These are phyloP conservation scores for Nothoprocta perdicaria DNA, from an alignment of 2,113 vertebrate species.

Conservation along the genomic window DNA sequence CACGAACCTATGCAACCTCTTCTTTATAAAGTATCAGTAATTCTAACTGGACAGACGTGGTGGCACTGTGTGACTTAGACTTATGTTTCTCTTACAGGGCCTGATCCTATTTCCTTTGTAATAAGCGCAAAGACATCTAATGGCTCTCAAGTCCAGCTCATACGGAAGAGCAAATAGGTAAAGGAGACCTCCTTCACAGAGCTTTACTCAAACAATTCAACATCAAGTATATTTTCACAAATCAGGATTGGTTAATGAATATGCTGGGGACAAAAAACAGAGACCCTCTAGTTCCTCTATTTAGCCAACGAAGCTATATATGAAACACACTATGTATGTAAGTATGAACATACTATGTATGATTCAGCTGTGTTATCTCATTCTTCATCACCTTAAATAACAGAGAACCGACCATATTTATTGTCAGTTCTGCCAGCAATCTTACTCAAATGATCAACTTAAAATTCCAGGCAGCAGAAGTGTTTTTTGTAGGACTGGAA, in stretches of 20 bases:
- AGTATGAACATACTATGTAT: neutral
- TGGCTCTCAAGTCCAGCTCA: neutral
- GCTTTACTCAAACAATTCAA: neutral
- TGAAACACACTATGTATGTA: no score
- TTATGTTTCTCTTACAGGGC: neutral
- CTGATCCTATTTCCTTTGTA: neutral
- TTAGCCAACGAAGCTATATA: neutral
- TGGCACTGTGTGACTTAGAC: neutral
- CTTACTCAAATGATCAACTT: neutral
- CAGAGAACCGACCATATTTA: neutral
- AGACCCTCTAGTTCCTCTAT: rapidly evolving
- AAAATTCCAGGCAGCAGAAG: neutral
- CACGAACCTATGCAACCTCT: neutral
- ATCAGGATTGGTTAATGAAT: neutral
- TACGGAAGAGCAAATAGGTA: neutral
- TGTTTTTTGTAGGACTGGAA: neutral
- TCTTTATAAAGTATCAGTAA: neutral
- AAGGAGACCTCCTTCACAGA: neutral
- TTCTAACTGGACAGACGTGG: neutral
- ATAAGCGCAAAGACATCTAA: neutral
- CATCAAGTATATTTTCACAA: neutral
- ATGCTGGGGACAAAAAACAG: neutral
- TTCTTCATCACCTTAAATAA: neutral
- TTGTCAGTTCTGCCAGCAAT: neutral
- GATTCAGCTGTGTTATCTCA: neutral